Evolutionary conservation across 2,888 invertebrate species (phyloP), one percentile per base, ranked within the genome.

Genomic region (Caenorhabditis sulstoni): DNA sequence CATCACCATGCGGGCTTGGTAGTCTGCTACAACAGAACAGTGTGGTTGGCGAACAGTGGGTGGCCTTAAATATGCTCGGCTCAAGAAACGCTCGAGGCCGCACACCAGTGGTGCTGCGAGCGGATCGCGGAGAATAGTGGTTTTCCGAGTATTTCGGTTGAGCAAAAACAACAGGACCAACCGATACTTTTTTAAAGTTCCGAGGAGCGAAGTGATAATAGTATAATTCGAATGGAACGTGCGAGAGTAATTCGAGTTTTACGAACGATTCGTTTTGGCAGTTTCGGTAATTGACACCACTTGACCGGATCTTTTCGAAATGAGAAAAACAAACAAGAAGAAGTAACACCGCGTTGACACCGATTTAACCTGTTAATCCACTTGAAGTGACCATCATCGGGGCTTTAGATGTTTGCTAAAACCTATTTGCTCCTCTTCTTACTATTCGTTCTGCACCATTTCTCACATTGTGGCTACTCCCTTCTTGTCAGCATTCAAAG

Each of bases 221-320:
- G n/a, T n/a, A n/a, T n/a, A n/a, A n/a, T n/a, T n/a, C n/a, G n/a
- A n/a, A n/a, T n/a, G n/a, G n/a, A n/a, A n/a, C n/a, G n/a, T n/a
- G n/a, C n/a, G n/a, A n/a, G n/a, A n/a, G n/a, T 70, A 61, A 70
- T 70, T 70, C 61, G 37, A 35, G 45, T 18, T 5, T 53, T 52
- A 70, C 35, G 61, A 61, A 70, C n/a, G 3, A 9, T 23, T n/a
- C 11, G 8, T 22, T 37, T 14, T 1, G 20, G 9, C 14, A 20
- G 16, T 18, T 41, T 23, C n/a, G 8, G 61, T 20, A 53, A 57
- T 66, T 70, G 70, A 61, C 61, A 70, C 58, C 61, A 61, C 37
- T 70, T 61, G 53, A n/a, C 59, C 45, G 14, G 16, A 1, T n/a
- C 22, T 50, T 53, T 35, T 53, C 14, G 7, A 50, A 53, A 52